Base-by-base conservation (phyloP, 2,113 vertebrate genomes). In the Uropsilus gracilis region DNA sequence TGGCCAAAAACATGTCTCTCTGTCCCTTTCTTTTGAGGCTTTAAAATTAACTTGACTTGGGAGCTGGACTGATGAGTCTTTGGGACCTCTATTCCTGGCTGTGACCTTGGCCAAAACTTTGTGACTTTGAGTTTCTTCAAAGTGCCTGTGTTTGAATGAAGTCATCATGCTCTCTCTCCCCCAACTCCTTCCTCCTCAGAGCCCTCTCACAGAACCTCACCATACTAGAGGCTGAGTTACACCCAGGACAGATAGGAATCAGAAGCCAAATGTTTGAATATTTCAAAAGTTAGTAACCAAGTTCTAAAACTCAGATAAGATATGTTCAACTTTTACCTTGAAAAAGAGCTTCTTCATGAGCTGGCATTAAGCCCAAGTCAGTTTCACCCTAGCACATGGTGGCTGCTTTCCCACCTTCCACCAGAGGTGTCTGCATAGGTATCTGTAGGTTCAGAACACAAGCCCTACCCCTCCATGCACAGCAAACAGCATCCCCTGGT, bases 121-220 rank as follows among this genome's bases (percentile, higher is more conserved):
- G 8, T 30, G 22, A 63, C 8, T 61, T 34, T 46, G 37, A 66
- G 24, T 73, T 69, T 69, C 66, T 73, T 59, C 57, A n/a, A 32
- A 37, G 28, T 5, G 9, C 57, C 61, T 3, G 9, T 7, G 26
- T 2, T 5, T 6, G 44, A 5, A 68, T 37, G 64, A 11, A 18
- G 10, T 12, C 1, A 0, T 9, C 6, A 4, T 0, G 11, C 39
- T 73, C 30, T 1, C 37, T n/a, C 50, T 12, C 63, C 50, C 16
- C 63, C 5, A n/a, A 6, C 13, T 2, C 12, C 66, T 28, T 55
- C 32, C 16, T 37, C 55, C 8, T 0, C 0, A 0, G 44, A 37
- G 73, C 61, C 30, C 44, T 8, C 8, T 80, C 48, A 18, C n/a
- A 16, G 3, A 8, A 1, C 2, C 39, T 26, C 69, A 37, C 75